These are phyloP conservation scores for Pocillopora meandrina DNA, from an alignment of 92 coral and sea anemone genomes.

Conservation along the genomic window DNA sequence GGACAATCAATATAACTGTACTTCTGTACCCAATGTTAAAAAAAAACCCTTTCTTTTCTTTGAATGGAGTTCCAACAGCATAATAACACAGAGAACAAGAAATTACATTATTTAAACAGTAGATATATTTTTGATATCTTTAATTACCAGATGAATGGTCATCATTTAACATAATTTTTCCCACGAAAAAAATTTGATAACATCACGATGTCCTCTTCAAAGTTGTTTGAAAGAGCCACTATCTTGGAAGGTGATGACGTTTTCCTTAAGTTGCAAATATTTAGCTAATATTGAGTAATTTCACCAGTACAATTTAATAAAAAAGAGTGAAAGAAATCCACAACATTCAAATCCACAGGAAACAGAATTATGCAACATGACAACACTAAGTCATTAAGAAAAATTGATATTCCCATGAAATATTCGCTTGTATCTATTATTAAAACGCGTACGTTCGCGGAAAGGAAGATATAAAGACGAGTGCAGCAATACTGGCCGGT, in stretches of 20 bases:
- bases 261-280: not conserved
- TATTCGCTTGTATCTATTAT: not conserved
- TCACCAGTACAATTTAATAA: too few relatives aligned
- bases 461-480: not conserved
- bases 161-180: not conserved
- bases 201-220: not conserved
- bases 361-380: too few relatives aligned
- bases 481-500: constrained; percentile 10
- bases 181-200: not conserved
- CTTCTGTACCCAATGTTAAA: not conserved
- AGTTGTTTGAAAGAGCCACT: not conserved
- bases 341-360: too few relatives aligned
- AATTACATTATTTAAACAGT: not conserved
- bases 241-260: not conserved
- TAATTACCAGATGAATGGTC: not conserved
- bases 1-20: not conserved
- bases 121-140: not conserved
- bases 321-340: too few relatives aligned
- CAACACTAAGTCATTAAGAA: too few relatives aligned
- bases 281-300: not conserved
- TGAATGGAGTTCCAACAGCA: not conserved
- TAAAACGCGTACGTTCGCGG: not conserved
- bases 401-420: not conserved
- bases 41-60: not conserved
- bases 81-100: not conserved